Conservation (phyloP, 2,113 vertebrate genomes). For the Coptodon rendalli region DNA sequence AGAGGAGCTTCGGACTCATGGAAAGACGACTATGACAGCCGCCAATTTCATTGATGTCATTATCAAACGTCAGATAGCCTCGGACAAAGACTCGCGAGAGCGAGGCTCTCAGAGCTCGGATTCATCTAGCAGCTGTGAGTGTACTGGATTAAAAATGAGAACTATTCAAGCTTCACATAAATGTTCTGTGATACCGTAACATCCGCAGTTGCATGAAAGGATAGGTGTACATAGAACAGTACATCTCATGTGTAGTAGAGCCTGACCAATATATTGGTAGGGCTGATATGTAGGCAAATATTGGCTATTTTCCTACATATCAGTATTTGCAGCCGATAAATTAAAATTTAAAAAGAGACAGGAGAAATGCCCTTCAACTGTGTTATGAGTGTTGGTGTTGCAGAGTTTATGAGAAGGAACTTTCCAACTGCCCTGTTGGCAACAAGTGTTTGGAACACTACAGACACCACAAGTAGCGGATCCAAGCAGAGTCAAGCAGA, state of each 20-base stretch:
- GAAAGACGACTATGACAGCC: slow-evolving; percentile 97
- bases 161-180: background rate
- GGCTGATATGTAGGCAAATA: background rate
- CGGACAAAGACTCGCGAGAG: slow-evolving; percentile 92
- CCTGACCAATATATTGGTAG: background rate
- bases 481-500: background rate
- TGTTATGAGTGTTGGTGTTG: background rate
- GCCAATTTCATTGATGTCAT: slow-evolving; percentile 99
- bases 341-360: background rate
- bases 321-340: background rate
- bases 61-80: slow-evolving; percentile 96
- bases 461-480: background rate
- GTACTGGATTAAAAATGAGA: background rate
- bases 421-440: background rate
- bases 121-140: slow-evolving; percentile 93
- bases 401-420: background rate
- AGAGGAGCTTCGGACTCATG: slow-evolving; percentile 92
- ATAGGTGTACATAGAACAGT: background rate
- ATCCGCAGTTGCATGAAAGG: background rate
- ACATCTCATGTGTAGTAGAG: background rate
- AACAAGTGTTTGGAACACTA: background rate
- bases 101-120: slow-evolving; percentile 93
- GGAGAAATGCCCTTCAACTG: background rate
- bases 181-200: background rate
- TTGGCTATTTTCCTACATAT: background rate